Base-by-base conservation (phyloP, 2,888 invertebrate species). In the Synanthedon tipuliformis region DNA sequence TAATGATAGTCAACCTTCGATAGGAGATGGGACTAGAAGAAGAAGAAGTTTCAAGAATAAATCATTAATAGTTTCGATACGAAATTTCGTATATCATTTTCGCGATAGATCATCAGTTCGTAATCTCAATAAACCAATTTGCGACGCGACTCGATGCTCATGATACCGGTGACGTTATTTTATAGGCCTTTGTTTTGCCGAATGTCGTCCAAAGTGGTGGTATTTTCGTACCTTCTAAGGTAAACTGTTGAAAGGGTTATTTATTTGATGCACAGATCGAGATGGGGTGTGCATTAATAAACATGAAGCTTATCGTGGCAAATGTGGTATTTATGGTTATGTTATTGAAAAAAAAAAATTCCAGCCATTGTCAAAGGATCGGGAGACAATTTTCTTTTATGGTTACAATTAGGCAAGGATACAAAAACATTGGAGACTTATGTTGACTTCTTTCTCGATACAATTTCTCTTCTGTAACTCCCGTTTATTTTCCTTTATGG, bases 101-200 rank as follows among this genome's bases (percentile, higher is more conserved):
- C 16, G 52, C 60, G 61, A 34, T 64, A 58, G 34, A 34, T 34
- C 8, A 34, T 34, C 10, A 10, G 34, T 71, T 67, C 71, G 71
- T 78, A 75, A 75, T 78, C 78, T 75, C 81, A 79, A 81, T 82
- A 81, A 82, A 81, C 78, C 80, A 81, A 82, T 81, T 82, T 78
- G 79, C 72, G 75, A 75, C 57, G 58, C 59, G 66, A 45, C 15
- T 45, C 45, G 45, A 45, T 45, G 45, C 15, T 12, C 45, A 45
- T 15, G 45, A 68, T 68, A 67, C 64, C 49, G 34, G 60, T 55
- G 63, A 63, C 61, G 61, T 60, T 72, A 63, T 62, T 70, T 74
- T 74, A 72, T 70, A 63, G 64, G 56, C 68, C 67, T 75, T 75
- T 78, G 77, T 78, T 72, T 68, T 50, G 4, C 45, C 45, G 45